phyloP scores from a whole-genome alignment of 2,797 vertebrate genomes.

The Heteromormyrus szaboi region DNA sequence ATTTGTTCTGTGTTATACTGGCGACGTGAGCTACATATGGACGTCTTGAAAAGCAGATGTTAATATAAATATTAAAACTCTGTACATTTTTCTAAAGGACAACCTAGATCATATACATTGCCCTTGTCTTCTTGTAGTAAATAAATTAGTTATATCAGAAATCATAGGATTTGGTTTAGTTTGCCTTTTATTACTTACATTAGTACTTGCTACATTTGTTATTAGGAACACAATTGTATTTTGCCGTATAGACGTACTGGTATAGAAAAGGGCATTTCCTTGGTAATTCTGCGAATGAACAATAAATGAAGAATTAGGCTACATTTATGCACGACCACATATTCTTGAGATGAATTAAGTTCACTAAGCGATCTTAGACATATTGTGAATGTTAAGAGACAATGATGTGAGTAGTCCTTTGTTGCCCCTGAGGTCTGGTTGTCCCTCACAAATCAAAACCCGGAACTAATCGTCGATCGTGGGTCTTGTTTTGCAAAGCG shows the following conservation, averaged over 20 bases:
- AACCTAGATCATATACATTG: background rate
- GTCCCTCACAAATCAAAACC: constrained; percentile 7
- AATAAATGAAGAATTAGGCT: background rate
- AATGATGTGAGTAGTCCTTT: background rate
- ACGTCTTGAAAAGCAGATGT: background rate
- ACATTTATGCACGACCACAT: background rate
- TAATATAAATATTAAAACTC: background rate
- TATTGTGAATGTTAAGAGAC: background rate
- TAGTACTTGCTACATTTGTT: background rate
- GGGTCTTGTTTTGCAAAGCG: constrained; percentile 2
- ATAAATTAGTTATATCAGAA: background rate
- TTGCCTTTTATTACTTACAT: background rate
- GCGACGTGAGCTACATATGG: background rate
- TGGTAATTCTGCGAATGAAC: background rate
- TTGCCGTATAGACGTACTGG: background rate
- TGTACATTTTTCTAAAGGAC: background rate
- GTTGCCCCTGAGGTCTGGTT: background rate
- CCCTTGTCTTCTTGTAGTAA: background rate
- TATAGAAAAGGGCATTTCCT: background rate
- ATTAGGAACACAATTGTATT: background rate
- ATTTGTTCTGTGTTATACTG: background rate
- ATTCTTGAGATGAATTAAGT: background rate
- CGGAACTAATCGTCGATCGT: background rate
- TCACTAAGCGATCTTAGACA: background rate
- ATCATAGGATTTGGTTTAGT: background rate